Percentiles rank a stretch among this genome's conserved stretches.
These are phyloP conservation scores for Clarias batrachus DNA, from an alignment of 2,113 vertebrate genomes.

Conservation along the genomic window DNA sequence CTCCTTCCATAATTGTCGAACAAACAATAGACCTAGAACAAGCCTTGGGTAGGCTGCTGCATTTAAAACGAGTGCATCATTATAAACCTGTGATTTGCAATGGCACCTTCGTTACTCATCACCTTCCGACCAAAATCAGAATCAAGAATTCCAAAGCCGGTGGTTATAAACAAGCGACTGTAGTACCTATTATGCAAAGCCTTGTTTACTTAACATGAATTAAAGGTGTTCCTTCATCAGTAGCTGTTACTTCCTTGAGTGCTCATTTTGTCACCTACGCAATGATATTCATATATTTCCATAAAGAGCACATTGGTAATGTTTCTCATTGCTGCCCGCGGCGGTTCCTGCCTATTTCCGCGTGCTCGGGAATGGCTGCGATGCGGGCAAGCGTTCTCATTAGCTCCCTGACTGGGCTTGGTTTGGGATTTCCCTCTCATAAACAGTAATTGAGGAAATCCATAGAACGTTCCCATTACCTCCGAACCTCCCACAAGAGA, in stretches of 20 bases:
- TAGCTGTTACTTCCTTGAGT: not conserved
- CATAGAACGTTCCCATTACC: conserved; percentile 26
- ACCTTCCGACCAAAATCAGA: not conserved
- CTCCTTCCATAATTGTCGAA: not conserved
- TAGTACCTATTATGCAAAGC: not conserved
- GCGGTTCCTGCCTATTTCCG: conserved; percentile 29
- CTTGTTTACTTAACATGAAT: not conserved
- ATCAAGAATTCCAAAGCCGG: not conserved
- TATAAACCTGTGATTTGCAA: not conserved
- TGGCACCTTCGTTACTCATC: not conserved
- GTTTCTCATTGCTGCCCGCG: conserved; percentile 29
- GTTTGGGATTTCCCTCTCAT: conserved; percentile 53
- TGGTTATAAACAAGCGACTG: not conserved
- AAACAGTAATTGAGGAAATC: conserved; percentile 58
- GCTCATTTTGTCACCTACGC: not conserved
- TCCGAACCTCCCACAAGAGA: conserved; percentile 21
- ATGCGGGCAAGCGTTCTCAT: conserved; percentile 50
- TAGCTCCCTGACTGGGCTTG: conserved; percentile 30
- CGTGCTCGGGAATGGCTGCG: conserved; percentile 23
- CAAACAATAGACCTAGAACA: not conserved
- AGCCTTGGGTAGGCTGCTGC: not conserved
- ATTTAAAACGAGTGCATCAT: not conserved
- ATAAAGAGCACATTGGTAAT: not conserved
- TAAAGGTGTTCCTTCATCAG: not conserved
- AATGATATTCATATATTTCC: conserved; percentile 5